These are phyloP conservation scores for Sylvia borin DNA, from an alignment of 2,797 vertebrate genomes.

Conservation along the genomic window DNA sequence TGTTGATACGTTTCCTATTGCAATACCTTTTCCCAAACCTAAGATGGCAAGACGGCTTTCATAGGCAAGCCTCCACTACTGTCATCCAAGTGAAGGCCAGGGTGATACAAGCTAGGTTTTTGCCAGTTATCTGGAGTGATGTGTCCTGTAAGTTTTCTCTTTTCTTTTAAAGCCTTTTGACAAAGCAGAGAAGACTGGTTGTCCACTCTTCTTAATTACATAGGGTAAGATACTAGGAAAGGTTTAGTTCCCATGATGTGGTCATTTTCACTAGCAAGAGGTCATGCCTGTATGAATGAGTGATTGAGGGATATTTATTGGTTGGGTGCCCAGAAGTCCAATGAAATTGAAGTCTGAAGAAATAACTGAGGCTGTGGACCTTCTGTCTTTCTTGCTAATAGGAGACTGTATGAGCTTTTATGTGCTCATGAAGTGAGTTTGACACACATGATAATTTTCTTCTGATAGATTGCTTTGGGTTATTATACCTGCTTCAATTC, in stretches of 20 bases:
- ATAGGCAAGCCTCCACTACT: background rate
- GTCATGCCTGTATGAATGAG: background rate
- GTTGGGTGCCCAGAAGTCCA: background rate
- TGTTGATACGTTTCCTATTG: background rate
- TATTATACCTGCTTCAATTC: background rate
- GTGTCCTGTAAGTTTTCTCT: background rate
- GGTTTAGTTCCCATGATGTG: background rate
- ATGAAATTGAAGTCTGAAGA: background rate
- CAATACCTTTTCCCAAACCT: background rate
- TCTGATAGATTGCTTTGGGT: background rate
- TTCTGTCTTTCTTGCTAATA: background rate
- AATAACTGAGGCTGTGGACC: background rate
- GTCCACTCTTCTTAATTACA: background rate
- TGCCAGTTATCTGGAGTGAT: background rate
- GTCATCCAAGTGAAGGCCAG: background rate
- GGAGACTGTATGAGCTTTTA: rapidly evolving
- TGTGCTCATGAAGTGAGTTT: background rate
- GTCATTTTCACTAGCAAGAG: background rate
- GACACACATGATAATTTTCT: background rate
- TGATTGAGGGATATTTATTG: background rate
- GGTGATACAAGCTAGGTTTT: background rate
- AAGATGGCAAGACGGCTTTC: background rate
- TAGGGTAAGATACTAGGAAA: background rate
- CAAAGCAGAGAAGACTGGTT: background rate
- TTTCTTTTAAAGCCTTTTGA: background rate